A percentile compares a stretch with the other conserved stretches of the same genome.
phyloP scores from a whole-genome alignment of 2,797 vertebrate genomes.

The Psittacula echo region DNA sequence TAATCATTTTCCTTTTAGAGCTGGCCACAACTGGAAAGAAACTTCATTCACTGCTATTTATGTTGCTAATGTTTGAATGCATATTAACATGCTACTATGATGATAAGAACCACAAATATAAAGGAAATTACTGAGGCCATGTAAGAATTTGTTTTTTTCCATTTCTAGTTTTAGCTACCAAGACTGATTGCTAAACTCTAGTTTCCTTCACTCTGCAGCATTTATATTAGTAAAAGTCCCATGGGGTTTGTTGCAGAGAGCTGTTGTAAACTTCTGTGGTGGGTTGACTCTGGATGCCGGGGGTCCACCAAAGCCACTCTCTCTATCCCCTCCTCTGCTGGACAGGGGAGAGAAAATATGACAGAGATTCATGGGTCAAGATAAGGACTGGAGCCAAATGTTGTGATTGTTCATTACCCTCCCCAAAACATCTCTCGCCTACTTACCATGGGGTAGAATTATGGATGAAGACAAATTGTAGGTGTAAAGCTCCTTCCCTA shows the following conservation, averaged over 20 bases:
- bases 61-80: background rate
- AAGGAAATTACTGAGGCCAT: background rate
- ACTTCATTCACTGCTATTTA: background rate
- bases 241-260: background rate
- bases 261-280: background rate
- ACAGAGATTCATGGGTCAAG: background rate
- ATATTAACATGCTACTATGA: background rate
- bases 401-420: background rate
- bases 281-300: background rate
- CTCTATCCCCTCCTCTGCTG: background rate
- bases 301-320: background rate
- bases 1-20: constrained; percentile 9
- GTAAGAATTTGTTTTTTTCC: background rate
- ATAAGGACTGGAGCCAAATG: background rate
- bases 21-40: background rate
- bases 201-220: background rate
- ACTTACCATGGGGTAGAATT: background rate
- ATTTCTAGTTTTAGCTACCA: background rate
- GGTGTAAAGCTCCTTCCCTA: background rate
- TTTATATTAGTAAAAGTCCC: background rate
- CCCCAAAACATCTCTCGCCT: background rate
- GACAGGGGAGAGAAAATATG: background rate
- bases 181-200: background rate
- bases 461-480: background rate
- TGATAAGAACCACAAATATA: background rate